phyloP scores from a whole-genome alignment of 2,797 vertebrate species.

The Parauchenoglanis ngamensis region DNA sequence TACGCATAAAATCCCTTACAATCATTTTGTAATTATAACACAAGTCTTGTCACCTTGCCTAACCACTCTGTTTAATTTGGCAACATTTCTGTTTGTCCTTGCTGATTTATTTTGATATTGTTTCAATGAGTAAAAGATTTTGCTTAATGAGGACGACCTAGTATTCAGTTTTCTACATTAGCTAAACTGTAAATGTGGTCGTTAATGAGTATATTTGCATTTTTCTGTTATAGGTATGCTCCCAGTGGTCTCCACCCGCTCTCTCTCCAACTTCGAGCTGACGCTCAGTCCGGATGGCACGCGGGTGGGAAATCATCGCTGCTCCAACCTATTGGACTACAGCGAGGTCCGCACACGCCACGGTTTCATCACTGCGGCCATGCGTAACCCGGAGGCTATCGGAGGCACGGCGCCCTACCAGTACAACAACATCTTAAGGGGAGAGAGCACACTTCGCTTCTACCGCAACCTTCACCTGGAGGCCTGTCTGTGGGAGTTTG shows the following conservation, averaged over 20 bases:
- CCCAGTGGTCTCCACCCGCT: slow-evolving; percentile 81
- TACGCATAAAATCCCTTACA: not conserved
- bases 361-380: slow-evolving; percentile 78
- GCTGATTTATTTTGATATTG: not conserved
- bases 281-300: slow-evolving; percentile 83
- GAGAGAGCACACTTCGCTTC: slow-evolving; percentile 75
- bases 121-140: not conserved
- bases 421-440: slow-evolving; percentile 74
- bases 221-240: slow-evolving; percentile 75
- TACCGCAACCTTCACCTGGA: slow-evolving; percentile 82
- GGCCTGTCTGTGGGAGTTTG: slow-evolving; percentile 84
- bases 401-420: slow-evolving; percentile 79
- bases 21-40: not conserved
- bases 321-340: slow-evolving; percentile 81
- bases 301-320: slow-evolving; percentile 81
- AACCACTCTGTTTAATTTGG: not conserved
- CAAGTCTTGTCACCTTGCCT: not conserved
- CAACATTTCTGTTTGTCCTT: not conserved
- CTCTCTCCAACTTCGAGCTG: slow-evolving; percentile 84
- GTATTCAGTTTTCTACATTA: not conserved
- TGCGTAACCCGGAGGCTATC: slow-evolving; percentile 68
- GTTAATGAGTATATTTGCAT: not conserved
- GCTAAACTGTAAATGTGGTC: not conserved
- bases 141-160: not conserved
- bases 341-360: slow-evolving; percentile 80